Conservation (phyloP, 2,888 invertebrate species). For the Pseudoips prasinana region DNA sequence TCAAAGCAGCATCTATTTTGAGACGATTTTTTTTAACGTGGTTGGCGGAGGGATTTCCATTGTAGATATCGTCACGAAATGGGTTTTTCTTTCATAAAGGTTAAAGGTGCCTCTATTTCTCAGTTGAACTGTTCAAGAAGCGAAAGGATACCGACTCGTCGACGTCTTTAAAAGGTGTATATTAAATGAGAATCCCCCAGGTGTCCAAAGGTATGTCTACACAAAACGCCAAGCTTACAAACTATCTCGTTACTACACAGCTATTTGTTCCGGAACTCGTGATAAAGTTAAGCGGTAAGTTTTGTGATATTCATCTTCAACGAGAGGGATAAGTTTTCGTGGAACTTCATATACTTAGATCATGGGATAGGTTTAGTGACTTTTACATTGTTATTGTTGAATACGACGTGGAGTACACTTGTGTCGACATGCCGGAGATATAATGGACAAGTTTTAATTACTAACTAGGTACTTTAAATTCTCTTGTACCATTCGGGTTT, state of each 20-base stretch:
- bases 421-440: slow-evolving; percentile 8
- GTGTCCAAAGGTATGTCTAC: slow-evolving; percentile 7
- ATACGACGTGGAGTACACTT: slow-evolving; percentile 13
- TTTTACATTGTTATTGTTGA: slow-evolving; percentile 29
- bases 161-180: no score
- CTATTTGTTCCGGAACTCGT: slow-evolving; percentile 26
- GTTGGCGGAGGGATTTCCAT: no score
- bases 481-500: no score
- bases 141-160: no score
- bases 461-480: no score
- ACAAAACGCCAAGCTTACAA: slow-evolving; percentile 35
- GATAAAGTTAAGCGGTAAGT: slow-evolving; percentile 47
- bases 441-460: slow-evolving; percentile 12
- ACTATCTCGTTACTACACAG: slow-evolving; percentile 45
- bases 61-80: no score
- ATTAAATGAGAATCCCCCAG: no score
- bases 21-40: no score
- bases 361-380: slow-evolving; percentile 33
- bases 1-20: no score
- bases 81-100: no score
- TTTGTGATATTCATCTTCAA: slow-evolving; percentile 51
- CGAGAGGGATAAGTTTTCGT: slow-evolving; percentile 31
- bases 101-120: no score
- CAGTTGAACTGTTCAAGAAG: no score
- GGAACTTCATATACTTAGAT: slow-evolving; percentile 33